Evolutionary conservation across 2,888 invertebrate species (phyloP).

Genomic region (Campopleginae sp.): DNA sequence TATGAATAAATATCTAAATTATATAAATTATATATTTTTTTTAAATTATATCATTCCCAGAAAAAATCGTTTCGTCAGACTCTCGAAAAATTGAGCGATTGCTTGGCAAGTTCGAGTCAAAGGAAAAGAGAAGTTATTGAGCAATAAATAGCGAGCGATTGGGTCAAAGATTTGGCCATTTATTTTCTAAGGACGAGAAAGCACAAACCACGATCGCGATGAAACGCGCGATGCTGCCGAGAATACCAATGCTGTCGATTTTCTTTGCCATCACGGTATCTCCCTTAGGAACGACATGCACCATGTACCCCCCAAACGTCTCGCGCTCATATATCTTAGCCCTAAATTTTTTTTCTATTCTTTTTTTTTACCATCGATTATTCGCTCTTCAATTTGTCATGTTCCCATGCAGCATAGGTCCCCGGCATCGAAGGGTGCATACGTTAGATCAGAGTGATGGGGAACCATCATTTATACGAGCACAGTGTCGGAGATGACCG

Average conservation of each 20-base stretch:
- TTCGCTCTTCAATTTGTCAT: constrained; percentile 9
- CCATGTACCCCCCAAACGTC: not conserved
- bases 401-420: not conserved
- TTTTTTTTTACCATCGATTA: not conserved
- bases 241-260: not conserved
- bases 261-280: not conserved
- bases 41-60: no score
- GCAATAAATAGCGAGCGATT: not conserved
- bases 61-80: not conserved
- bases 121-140: not conserved
- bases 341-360: not conserved
- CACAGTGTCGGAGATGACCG: not conserved
- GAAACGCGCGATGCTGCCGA: not conserved
- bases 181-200: not conserved
- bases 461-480: not conserved
- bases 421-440: not conserved
- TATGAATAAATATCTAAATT: no score
- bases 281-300: constrained; percentile 36
- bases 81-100: not conserved
- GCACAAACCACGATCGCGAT: not conserved
- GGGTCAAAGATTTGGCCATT: not conserved
- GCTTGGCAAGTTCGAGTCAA: not conserved
- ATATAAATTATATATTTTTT: no score
- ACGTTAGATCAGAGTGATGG: constrained; percentile 1
- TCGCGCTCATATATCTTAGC: constrained; percentile 29